phyloP scores from a whole-genome alignment of 1,140 invertebrate genomes.

The Microplitis demolitor region DNA sequence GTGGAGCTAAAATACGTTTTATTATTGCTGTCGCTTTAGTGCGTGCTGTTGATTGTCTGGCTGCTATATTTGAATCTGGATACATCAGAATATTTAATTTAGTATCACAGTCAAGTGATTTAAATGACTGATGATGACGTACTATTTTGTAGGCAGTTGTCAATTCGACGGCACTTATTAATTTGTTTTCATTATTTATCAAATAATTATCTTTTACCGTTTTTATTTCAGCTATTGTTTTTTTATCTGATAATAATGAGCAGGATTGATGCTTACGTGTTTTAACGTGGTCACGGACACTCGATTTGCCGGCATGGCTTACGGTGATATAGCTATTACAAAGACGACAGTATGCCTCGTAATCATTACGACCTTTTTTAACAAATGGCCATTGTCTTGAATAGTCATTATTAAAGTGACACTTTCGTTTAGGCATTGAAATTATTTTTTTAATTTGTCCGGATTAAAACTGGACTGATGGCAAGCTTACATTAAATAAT shows the following conservation, averaged over 20 bases:
- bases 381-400: background rate
- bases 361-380: background rate
- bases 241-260: no score
- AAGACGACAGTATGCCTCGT: background rate
- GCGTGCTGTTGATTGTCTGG: conserved; percentile 25
- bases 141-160: background rate
- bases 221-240: no score
- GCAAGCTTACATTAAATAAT: no score
- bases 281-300: no score
- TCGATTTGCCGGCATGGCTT: no score
- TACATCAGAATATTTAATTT: background rate
- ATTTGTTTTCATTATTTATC: background rate
- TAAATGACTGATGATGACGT: background rate
- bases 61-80: background rate
- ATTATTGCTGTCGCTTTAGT: conserved; percentile 37
- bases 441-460: background rate
- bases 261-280: no score
- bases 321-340: background rate
- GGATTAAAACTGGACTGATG: background rate
- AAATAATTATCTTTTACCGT: no score
- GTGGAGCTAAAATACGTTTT: conserved; percentile 30
- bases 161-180: background rate
- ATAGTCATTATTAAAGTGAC: background rate
- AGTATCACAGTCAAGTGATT: background rate
- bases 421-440: background rate